These are phyloP conservation scores for Chrysogorgia sp. DNA, from an alignment of 92 coral and sea anemone species.

Conservation along the genomic window DNA sequence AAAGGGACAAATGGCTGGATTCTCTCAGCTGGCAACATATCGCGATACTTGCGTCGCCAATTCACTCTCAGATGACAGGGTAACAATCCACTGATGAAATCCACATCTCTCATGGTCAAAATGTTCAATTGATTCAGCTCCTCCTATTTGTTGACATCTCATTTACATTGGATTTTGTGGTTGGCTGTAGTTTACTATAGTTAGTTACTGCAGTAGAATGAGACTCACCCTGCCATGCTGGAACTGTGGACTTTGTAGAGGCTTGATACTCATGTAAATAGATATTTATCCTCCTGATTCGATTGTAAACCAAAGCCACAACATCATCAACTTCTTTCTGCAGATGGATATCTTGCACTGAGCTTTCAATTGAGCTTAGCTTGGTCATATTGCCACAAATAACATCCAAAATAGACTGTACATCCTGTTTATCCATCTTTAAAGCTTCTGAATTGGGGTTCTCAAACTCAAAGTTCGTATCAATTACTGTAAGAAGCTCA, in stretches of 20 bases:
- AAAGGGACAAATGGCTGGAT: constrained; percentile 53
- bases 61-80: constrained; percentile 55
- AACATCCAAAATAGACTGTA: constrained; percentile 11
- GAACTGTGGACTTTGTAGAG: too few species aligned
- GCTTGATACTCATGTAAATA: not conserved
- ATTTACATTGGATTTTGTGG: too few species aligned
- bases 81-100: constrained; percentile 48
- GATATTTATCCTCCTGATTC: not conserved
- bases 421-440: not conserved
- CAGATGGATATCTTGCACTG: not conserved
- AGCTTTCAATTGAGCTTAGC: not conserved
- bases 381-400: not conserved
- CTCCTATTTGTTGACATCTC: constrained; percentile 1
- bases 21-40: too few species aligned
- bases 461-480: not conserved
- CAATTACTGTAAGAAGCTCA: not conserved
- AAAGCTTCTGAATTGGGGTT: not conserved
- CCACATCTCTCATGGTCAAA: constrained; percentile 64
- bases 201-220: too few species aligned
- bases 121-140: constrained; percentile 49
- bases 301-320: not conserved
- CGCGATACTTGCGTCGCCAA: constrained; percentile 65
- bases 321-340: constrained; percentile 12
- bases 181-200: too few species aligned
- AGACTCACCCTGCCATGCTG: too few species aligned